Conservation (phyloP, 2,113 vertebrate genomes). For the Coracopsis vasa region DNA sequence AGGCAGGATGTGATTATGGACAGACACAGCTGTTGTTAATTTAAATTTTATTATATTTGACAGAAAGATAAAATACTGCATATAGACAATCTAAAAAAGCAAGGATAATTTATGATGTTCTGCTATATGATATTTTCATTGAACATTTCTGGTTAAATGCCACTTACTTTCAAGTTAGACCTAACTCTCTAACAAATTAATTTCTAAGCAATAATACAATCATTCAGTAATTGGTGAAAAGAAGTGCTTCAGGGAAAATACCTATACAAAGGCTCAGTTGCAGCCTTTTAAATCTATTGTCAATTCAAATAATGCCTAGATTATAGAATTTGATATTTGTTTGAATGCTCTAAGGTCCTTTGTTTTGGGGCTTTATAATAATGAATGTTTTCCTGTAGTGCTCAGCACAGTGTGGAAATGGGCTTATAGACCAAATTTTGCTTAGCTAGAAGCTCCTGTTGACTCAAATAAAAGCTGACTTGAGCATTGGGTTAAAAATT, state of each 20-base stretch:
- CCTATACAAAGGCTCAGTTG: neutral
- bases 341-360: neutral
- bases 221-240: neutral
- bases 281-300: neutral
- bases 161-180: neutral
- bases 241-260: neutral
- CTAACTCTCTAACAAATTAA: neutral
- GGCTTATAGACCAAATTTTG: neutral
- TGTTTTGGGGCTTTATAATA: neutral
- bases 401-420: neutral
- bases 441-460: neutral
- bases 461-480: slow-evolving; percentile 13
- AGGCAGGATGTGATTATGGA: neutral
- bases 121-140: neutral
- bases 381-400: neutral
- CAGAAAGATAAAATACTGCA: neutral
- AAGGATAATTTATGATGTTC: neutral
- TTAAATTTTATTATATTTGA: neutral
- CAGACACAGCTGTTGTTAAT: neutral
- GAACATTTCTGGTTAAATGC: neutral
- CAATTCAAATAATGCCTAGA: neutral
- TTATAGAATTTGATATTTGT: neutral
- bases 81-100: neutral
- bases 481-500: neutral
- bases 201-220: neutral